These are phyloP conservation scores for Pardalotus punctatus DNA, from an alignment of 2,113 vertebrate species.

Conservation along the genomic window DNA sequence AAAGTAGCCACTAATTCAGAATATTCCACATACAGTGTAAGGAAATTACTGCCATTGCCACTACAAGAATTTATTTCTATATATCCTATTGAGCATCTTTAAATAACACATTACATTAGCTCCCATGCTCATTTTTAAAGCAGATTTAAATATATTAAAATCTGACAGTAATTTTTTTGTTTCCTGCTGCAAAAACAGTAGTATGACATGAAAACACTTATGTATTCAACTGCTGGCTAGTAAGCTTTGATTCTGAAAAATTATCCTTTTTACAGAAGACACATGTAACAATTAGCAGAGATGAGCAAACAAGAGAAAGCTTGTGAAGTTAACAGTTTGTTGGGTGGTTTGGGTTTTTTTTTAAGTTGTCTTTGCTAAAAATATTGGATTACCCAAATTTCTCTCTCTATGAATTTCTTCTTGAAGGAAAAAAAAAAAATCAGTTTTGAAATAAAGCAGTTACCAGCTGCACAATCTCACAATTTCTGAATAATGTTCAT, in stretches of 20 bases:
- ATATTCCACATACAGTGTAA: fast-evolving
- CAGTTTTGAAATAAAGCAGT: not conserved
- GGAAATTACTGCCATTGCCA: not conserved
- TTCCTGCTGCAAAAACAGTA: not conserved
- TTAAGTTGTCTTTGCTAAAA: too few species aligned
- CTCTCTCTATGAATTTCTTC: not conserved
- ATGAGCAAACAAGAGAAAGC: not conserved
- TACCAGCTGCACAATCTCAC: not conserved
- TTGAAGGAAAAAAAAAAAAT: not conserved
- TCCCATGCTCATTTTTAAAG: fast-evolving
- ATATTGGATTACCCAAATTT: too few species aligned
- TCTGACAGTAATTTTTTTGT: too few species aligned
- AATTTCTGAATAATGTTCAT: not conserved
- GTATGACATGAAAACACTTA: not conserved
- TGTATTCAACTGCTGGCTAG: not conserved
- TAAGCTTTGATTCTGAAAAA: too few species aligned
- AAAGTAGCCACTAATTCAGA: not conserved
- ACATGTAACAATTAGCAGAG: not conserved
- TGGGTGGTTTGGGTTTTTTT: too few species aligned
- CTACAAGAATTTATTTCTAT: not conserved
- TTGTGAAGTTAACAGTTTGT: not conserved
- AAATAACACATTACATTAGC: not conserved
- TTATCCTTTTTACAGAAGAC: too few species aligned
- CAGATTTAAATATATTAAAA: not conserved
- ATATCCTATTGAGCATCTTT: not conserved